Conservation (phyloP, 2,797 vertebrate genomes). For the Echeneis naucrates region DNA sequence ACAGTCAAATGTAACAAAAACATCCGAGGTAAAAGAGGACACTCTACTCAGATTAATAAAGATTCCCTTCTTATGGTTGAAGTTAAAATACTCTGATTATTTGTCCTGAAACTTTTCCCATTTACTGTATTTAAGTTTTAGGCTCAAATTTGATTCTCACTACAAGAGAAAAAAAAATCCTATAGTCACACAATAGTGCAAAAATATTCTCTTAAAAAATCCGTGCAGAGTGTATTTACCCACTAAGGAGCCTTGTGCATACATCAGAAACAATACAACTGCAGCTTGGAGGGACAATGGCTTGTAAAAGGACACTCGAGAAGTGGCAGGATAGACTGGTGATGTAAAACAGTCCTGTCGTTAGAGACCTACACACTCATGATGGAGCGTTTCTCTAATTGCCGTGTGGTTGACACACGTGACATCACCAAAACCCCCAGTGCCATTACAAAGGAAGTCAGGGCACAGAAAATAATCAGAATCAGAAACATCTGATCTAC, state of each 20-base stretch:
- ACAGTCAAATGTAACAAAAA: conserved; percentile 8
- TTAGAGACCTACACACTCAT: neutral
- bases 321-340: neutral
- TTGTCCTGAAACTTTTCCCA: neutral
- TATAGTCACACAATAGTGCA: conserved; percentile 49
- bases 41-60: conserved; percentile 5
- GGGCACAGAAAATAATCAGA: conserved; percentile 3
- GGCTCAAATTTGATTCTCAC: conserved; percentile 1
- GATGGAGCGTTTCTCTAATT: conserved; percentile 6
- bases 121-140: conserved; percentile 4
- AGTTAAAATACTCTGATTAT: neutral
- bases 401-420: neutral
- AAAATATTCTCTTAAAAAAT: conserved; percentile 52
- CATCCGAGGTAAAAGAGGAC: conserved; percentile 6
- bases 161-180: conserved; percentile 8
- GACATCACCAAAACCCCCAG: neutral
- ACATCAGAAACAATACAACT: conserved; percentile 36
- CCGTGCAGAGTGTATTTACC: conserved; percentile 47
- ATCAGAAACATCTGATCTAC: conserved; percentile 35
- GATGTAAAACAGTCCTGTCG: neutral
- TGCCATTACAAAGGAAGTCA: conserved; percentile 3
- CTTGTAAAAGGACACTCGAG: conserved; percentile 9
- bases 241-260: conserved; percentile 45
- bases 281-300: conserved; percentile 35
- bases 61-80: conserved; percentile 5